A percentile compares a stretch with the other conserved stretches of the same genome.
Evolutionary conservation across 2,113 vertebrate genomes (phyloP).

Genomic region (Aramus guarauna): DNA sequence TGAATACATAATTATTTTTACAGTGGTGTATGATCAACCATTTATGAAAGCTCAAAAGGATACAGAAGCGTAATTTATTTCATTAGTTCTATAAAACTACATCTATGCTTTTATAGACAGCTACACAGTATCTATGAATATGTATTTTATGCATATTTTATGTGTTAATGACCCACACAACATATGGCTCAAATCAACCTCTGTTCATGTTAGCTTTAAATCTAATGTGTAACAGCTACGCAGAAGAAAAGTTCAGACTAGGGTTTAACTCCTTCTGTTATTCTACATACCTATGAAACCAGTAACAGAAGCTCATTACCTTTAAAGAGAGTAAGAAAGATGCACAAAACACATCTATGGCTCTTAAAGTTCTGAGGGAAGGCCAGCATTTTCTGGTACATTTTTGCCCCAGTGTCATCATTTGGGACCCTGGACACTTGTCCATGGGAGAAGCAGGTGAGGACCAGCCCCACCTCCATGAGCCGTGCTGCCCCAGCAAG

Average conservation of each 20-base stretch:
- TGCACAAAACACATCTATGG: not conserved
- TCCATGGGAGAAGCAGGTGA: not conserved
- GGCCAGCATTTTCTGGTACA: rapidly evolving
- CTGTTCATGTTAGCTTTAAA: not conserved
- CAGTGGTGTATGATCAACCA: not conserved
- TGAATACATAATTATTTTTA: not conserved
- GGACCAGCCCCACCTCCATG: not conserved
- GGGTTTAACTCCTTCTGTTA: not conserved
- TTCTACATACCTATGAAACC: not conserved
- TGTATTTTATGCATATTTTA: constrained; percentile 13
- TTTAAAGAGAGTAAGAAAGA: not conserved
- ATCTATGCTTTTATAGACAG: not conserved
- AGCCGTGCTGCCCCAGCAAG: not conserved
- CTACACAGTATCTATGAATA: not conserved
- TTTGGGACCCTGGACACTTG: not conserved
- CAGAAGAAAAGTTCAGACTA: not conserved
- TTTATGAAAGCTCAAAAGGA: not conserved
- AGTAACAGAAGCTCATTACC: not conserved
- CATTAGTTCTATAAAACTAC: not conserved
- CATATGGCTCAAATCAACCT: not conserved
- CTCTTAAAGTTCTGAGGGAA: not conserved
- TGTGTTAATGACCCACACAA: not conserved
- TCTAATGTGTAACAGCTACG: not conserved
- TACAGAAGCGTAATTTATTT: not conserved
- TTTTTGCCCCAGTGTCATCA: not conserved